phyloP scores from a whole-genome alignment of 2,113 vertebrate species.

The Oryzias curvinotus region DNA sequence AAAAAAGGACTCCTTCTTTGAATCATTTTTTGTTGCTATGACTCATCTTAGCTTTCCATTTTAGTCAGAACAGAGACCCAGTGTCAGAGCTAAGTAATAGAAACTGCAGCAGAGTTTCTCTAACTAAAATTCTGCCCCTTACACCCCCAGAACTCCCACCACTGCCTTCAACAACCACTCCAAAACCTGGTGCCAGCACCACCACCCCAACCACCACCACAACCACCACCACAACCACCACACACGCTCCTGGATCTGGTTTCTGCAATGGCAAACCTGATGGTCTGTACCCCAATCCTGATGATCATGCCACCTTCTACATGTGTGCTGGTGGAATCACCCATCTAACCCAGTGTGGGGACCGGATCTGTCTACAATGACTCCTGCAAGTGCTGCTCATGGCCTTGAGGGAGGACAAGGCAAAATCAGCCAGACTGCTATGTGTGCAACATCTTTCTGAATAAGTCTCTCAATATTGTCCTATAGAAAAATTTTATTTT shows the following conservation, averaged over 20 bases:
- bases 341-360: slow-evolving; percentile 15
- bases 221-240: slow-evolving; percentile 46
- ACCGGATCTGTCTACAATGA: slow-evolving; percentile 63
- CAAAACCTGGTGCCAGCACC: slow-evolving; percentile 42
- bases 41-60: no score
- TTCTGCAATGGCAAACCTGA: slow-evolving; percentile 76
- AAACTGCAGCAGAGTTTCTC: background rate
- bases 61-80: no score
- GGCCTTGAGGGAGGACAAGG: slow-evolving; percentile 48
- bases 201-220: slow-evolving; percentile 57
- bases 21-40: no score
- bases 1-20: no score
- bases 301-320: slow-evolving; percentile 61
- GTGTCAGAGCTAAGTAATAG: no score
- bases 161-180: slow-evolving; percentile 4
- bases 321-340: slow-evolving; percentile 64
- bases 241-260: slow-evolving; percentile 53
- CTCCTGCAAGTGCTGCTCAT: slow-evolving; percentile 72
- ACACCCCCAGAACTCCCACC: background rate
- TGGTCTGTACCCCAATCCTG: slow-evolving; percentile 66
- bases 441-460: no score
- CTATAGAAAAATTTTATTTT: no score
- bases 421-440: no score
- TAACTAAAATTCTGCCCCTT: background rate
- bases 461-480: no score